A percentile compares a stretch with the other conserved stretches of the same genome.
phyloP scores from a whole-genome alignment of 2,888 invertebrate species.

The Amiota minor region DNA sequence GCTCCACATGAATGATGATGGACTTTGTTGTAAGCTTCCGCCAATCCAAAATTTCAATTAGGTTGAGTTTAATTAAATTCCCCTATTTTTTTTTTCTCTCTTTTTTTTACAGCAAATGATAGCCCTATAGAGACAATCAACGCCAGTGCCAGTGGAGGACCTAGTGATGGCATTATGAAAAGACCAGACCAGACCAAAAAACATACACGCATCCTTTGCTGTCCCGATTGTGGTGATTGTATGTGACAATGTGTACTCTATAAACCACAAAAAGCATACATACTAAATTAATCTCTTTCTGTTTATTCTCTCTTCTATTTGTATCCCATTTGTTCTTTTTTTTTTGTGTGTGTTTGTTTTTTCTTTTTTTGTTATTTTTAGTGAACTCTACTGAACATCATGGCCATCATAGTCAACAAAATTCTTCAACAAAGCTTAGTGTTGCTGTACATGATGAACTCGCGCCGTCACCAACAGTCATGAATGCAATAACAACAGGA shows the following conservation, averaged over 20 bases:
- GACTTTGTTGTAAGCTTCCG: no score
- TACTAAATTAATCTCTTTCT: conserved; percentile 5
- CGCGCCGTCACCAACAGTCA: background rate
- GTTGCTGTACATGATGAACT: conserved; percentile 25
- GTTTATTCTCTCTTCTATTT: conserved; percentile 13
- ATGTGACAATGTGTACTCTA: conserved; percentile 40
- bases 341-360: background rate
- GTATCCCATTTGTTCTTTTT: conserved; percentile 9
- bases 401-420: background rate
- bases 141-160: conserved; percentile 15
- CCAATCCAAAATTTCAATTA: no score
- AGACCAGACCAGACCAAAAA: conserved; percentile 40
- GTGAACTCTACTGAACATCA: no score
- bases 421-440: background rate
- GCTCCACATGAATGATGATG: conserved; percentile 50
- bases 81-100: background rate
- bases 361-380: background rate
- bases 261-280: background rate
- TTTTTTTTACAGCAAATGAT: conserved; percentile 48
- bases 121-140: conserved; percentile 42
- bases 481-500: background rate
- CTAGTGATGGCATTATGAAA: background rate
- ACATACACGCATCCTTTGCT: conserved; percentile 62
- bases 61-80: background rate
- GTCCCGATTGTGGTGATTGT: conserved; percentile 69